These are phyloP conservation scores for Aleiodes testaceus DNA, from an alignment of 2,888 invertebrate species.

Conservation along the genomic window DNA sequence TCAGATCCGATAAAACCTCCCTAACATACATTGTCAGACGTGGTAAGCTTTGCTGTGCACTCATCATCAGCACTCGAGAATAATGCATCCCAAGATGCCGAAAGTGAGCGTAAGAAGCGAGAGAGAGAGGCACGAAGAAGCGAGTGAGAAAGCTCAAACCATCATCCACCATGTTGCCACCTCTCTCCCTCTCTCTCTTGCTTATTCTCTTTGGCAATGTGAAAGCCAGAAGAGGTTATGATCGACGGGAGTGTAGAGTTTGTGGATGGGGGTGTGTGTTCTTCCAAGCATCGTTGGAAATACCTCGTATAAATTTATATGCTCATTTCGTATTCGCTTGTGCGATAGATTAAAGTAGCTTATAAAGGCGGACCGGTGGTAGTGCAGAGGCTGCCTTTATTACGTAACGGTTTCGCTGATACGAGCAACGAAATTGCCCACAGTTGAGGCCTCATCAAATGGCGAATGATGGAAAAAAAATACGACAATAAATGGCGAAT, in stretches of 20 bases:
- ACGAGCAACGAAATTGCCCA: constrained; percentile 45
- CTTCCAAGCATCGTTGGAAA: constrained; percentile 31
- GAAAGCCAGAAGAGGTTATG: constrained; percentile 40
- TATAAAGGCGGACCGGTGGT: constrained; percentile 47
- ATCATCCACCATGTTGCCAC: too few species aligned
- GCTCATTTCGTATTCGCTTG: constrained; percentile 53
- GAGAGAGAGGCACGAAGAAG: neutral
- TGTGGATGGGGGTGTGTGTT: constrained; percentile 39
- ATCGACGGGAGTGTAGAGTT: constrained; percentile 46
- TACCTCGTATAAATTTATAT: constrained; percentile 53
- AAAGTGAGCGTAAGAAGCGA: constrained; percentile 1
- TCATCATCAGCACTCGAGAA: constrained; percentile 47
- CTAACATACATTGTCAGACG: neutral
- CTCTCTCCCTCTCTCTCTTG: neutral
- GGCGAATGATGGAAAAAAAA: neutral
- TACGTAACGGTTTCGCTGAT: constrained; percentile 38
- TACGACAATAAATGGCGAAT: neutral
- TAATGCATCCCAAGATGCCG: constrained; percentile 47
- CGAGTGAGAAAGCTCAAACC: constrained; percentile 22
- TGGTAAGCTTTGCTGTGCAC: constrained; percentile 25
- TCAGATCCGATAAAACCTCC: constrained; percentile 38
- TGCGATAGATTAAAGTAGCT: constrained; percentile 54
- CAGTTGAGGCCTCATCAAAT: constrained; percentile 13
- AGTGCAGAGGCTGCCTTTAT: constrained; percentile 39
- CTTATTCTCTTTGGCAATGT: neutral